phyloP scores from a whole-genome alignment of 2,797 vertebrate genomes.

The Cetoscarus ocellatus region DNA sequence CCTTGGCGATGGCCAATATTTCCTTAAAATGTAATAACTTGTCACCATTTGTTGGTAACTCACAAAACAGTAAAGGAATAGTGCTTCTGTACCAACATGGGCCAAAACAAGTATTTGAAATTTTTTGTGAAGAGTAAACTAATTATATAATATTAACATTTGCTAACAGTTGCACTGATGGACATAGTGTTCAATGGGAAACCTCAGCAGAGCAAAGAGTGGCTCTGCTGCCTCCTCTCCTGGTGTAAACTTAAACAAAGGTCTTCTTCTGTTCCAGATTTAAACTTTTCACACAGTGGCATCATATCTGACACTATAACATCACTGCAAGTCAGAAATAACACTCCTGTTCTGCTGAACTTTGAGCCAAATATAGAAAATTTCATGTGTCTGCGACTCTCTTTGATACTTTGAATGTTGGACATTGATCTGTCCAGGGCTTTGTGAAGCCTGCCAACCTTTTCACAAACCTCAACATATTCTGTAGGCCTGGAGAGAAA shows the following conservation, averaged over 20 bases:
- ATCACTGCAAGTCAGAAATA: slow-evolving; percentile 59
- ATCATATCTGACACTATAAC: slow-evolving; percentile 54
- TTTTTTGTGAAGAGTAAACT: not conserved
- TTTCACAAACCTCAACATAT: slow-evolving; percentile 11
- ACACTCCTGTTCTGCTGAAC: slow-evolving; percentile 34
- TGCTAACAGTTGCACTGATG: not conserved
- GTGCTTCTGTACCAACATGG: not conserved
- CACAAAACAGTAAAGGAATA: too few species aligned
- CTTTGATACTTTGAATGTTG: slow-evolving; percentile 44
- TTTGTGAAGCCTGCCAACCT: slow-evolving; percentile 6
- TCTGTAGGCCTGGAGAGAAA: not conserved
- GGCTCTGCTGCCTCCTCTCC: not conserved
- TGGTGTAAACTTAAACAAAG: not conserved
- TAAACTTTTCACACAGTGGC: slow-evolving; percentile 47
- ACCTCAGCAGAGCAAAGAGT: not conserved
- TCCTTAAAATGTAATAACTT: too few species aligned
- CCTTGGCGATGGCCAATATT: too few species aligned
- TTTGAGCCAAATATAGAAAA: slow-evolving; percentile 60
- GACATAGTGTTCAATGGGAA: not conserved
- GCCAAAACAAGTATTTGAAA: not conserved
- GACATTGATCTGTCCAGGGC: slow-evolving; percentile 27
- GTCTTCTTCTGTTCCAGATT: slow-evolving; percentile 38
- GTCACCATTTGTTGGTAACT: too few species aligned
- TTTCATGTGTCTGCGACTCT: slow-evolving; percentile 47
- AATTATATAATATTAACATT: not conserved